These are phyloP conservation scores for Aspidapion aeneum DNA, from an alignment of 2,888 invertebrate species.

Conservation along the genomic window DNA sequence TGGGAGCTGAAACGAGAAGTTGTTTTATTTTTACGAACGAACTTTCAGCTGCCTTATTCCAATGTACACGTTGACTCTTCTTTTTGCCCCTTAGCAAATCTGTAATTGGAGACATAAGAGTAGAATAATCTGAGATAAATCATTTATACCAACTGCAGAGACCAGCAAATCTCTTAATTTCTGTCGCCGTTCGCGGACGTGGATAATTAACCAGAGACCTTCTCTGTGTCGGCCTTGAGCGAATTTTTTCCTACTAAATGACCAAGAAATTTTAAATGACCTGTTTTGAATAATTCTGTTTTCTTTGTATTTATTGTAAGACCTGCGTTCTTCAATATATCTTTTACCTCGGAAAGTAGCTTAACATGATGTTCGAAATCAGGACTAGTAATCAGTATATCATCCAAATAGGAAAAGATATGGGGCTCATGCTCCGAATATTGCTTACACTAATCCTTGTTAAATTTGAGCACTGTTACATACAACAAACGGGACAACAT, in stretches of 20 bases:
- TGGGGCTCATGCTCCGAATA: neutral
- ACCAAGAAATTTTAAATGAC: neutral
- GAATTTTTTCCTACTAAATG: neutral
- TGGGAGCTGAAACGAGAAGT: constrained; percentile 22
- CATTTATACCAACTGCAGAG: constrained; percentile 29
- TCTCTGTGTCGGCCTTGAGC: neutral
- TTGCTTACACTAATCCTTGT: neutral
- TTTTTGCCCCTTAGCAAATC: constrained; percentile 26
- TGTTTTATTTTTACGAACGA: constrained; percentile 26
- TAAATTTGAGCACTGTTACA: neutral
- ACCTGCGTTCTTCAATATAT: constrained; percentile 11
- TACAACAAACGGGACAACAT: neutral
- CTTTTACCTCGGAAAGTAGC: constrained; percentile 6
- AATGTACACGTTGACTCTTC: constrained; percentile 25
- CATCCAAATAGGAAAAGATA: constrained; percentile 25
- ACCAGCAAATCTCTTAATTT: constrained; percentile 34
- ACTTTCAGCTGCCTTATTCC: constrained; percentile 24
- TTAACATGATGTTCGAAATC: constrained; percentile 26
- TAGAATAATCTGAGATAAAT: constrained; percentile 31
- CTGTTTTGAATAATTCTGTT: neutral
- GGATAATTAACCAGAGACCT: neutral
- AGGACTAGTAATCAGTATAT: constrained; percentile 23
- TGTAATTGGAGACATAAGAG: no score
- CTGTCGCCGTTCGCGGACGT: constrained; percentile 23
- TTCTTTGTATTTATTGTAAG: constrained; percentile 19